Evolutionary conservation across 2,888 invertebrate genomes (phyloP), one percentile per base, ranked within the genome.

Genomic region (Tachina fera): DNA sequence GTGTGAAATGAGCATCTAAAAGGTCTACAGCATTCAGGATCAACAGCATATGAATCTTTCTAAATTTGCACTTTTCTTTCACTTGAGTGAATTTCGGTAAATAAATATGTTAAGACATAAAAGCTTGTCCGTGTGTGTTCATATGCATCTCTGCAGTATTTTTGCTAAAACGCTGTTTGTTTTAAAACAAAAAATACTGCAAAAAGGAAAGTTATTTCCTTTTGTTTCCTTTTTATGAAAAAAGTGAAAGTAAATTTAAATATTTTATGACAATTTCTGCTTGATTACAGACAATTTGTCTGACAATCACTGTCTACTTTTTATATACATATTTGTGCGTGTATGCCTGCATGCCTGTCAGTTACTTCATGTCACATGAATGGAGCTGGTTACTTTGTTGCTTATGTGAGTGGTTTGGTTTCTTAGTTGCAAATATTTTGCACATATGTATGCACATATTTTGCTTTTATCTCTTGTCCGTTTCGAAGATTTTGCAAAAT

Each of bases 201-300:
- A 39, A 63, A 76, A 47, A 58, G 13, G 65, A 41, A n/a, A 49
- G 3, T 41, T 45, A 31, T 11, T 22, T 31, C 1, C 45, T 53
- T 56, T 3, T 16, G 49, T 45, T 41, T 65, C 14, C 41, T 45
- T 45, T 11, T 31, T 63, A 74, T 58, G 39, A 45, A 53, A 61
- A 71, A 71, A 87, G 63, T 82, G 86, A 87, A 87, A 87, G 87
- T 87, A 81, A 87, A 82, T 87, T 87, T 87, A 67, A 87, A 87
- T 87, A 87, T 87, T 87, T 87, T 82, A 86, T 87, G 84, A 87
- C 84, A 86, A 84, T 84, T 86, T 86, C 76, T 82, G 86, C 74
- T 84, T 82, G 79, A 79, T 82, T 84, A 74, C 87, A 82, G 80
- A 70, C 84, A 82, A 87, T 84, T 83, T 85, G 87, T 76, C 14